A percentile compares a stretch with the other conserved stretches of the same genome.
Conservation (phyloP, 2,113 vertebrate species). For the Perca flavescens region DNA sequence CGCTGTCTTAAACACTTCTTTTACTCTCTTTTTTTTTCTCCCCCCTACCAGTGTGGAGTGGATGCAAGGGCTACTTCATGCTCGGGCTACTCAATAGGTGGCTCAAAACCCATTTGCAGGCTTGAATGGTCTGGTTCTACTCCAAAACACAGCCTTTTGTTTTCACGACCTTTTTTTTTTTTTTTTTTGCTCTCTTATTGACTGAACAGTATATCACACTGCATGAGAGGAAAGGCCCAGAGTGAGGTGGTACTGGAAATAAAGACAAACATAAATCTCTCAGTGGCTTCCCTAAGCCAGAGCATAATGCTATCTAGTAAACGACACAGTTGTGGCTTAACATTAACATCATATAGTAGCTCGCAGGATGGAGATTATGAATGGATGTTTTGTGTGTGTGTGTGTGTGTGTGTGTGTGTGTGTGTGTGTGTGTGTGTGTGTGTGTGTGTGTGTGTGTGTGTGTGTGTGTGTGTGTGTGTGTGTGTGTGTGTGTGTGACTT, state of each 20-base stretch:
- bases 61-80: slow-evolving; percentile 39
- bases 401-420: slow-evolving; percentile 6
- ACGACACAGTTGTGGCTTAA: slow-evolving; percentile 54
- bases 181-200: slow-evolving; percentile 33
- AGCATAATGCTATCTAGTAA: slow-evolving; percentile 60
- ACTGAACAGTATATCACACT: slow-evolving; percentile 61
- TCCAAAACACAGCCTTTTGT: slow-evolving; percentile 62
- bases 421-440: not conserved
- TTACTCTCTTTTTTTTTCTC: not conserved
- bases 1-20: slow-evolving; percentile 26
- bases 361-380: slow-evolving; percentile 16
- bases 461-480: slow-evolving; percentile 19
- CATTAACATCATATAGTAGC: slow-evolving; percentile 37
- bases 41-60: slow-evolving; percentile 17
- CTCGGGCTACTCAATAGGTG: slow-evolving; percentile 53
- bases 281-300: slow-evolving; percentile 28
- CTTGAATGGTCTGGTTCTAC: slow-evolving; percentile 57
- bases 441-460: not conserved
- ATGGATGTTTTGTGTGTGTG: slow-evolving; percentile 18
- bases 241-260: slow-evolving; percentile 37
- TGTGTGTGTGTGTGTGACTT: no score
- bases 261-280: slow-evolving; percentile 65
- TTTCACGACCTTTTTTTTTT: slow-evolving; percentile 51
- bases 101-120: slow-evolving; percentile 67
- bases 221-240: slow-evolving; percentile 32